A percentile compares a stretch with the other conserved stretches of the same genome.
These are phyloP conservation scores for Incurvaria masculella DNA, from an alignment of 2,888 invertebrate species.

Conservation along the genomic window DNA sequence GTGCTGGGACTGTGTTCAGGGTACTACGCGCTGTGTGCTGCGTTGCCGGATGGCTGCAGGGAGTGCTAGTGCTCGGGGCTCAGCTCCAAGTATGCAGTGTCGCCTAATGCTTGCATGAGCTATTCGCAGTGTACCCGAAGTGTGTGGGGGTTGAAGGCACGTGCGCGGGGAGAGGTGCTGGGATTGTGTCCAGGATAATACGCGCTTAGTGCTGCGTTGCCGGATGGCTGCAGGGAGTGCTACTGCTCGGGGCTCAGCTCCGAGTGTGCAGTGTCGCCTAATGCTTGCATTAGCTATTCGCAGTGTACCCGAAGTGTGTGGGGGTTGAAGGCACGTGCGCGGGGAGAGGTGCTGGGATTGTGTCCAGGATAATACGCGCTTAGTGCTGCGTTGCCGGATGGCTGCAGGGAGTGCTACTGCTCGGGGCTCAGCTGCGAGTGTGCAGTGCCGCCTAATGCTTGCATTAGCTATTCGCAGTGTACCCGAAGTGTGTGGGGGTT, in stretches of 20 bases:
- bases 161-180: slow-evolving; percentile 87
- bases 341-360: slow-evolving; percentile 86
- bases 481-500: slow-evolving; percentile 11
- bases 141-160: slow-evolving; percentile 54
- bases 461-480: no score
- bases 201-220: slow-evolving; percentile 63
- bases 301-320: not conserved
- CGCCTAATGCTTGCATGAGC: no score
- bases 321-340: slow-evolving; percentile 68
- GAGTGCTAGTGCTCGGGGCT: no score
- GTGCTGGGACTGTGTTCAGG: no score
- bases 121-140: no score
- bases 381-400: slow-evolving; percentile 62
- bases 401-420: slow-evolving; percentile 89
- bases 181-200: slow-evolving; percentile 80
- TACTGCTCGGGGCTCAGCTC: slow-evolving; percentile 79
- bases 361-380: slow-evolving; percentile 79
- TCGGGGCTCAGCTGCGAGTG: slow-evolving; percentile 62
- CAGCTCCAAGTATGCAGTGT: no score
- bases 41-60: no score
- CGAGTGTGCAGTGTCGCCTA: slow-evolving; percentile 22
- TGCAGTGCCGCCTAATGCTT: slow-evolving; percentile 8
- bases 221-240: slow-evolving; percentile 82
- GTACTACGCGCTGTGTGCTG: no score
- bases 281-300: no score